Evolutionary conservation across 2,888 invertebrate genomes (phyloP), one percentile per base, ranked within the genome.

Genomic region (Drosophila yooni): DNA sequence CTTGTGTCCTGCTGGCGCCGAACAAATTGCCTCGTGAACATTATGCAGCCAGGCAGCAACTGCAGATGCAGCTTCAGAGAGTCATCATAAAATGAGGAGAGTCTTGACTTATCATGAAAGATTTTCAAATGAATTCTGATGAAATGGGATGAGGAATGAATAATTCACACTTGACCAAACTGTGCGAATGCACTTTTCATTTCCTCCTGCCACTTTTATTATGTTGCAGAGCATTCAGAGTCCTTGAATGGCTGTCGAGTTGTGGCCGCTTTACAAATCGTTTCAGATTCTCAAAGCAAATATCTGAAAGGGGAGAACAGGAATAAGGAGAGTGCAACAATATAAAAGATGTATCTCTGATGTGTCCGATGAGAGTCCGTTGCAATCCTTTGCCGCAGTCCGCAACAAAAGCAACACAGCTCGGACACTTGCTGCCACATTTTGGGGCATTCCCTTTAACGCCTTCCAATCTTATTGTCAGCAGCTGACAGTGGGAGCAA

Each of bases 21-120:
- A 59, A 85, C 85, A 89, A 89, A 89, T 87, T 68, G 82, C 82
- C 74, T 74, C 78, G 70, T 72, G 81, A 75, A 80, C 67, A 68
- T 80, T 76, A 74, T 80, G 74, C 71, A 51, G 78, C 62, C 70
- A 74, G 72, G 43, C 63, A 69, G 69, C 74, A 79, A 71, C n/a
- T n/a, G n/a, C n/a, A n/a, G n/a, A 71, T 81, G 63, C 56, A 67
- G 34, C 31, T 78, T 46, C 51, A 54, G 31, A 34, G 53, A 72
- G 70, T 73, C 88, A 52, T 63, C 82, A 83, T 83, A 70, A 86
- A 70, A 66, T 43, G 51, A 52, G 64, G 46, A 25, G 50, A 38
- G 40, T 54, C 59, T 62, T 21, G 1, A 43, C 7, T 25, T 60
- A 52, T 54, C 13, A 21, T n/a, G 27, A 34, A 58, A 43, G 74